Percentiles rank a stretch among this genome's conserved stretches.
phyloP scores from a whole-genome alignment of 2,113 vertebrate genomes.

The Lasiurus borealis region DNA sequence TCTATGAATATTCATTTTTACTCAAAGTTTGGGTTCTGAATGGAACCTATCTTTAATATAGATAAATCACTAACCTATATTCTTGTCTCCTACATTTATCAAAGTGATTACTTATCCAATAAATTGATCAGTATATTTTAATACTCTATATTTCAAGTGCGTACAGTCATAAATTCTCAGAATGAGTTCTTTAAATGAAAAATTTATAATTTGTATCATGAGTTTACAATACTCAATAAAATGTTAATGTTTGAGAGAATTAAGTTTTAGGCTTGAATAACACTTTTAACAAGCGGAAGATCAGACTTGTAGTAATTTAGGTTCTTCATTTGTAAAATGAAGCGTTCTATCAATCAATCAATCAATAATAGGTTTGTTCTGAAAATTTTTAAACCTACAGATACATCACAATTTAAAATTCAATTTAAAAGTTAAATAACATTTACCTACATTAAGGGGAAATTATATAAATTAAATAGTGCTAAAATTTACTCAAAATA shows the following conservation, averaged over 20 bases:
- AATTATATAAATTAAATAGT: not conserved
- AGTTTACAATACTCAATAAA: not conserved
- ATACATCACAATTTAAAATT: not conserved
- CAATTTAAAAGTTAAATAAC: not conserved
- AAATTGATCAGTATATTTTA: not conserved
- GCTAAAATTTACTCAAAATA: not conserved
- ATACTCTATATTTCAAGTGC: not conserved
- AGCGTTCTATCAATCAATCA: not conserved
- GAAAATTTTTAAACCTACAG: not conserved
- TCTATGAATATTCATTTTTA: not conserved
- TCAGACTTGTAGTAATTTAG: not conserved
- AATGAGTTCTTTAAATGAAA: not conserved
- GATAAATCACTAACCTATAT: not conserved
- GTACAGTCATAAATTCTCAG: not conserved
- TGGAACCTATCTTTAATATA: not conserved
- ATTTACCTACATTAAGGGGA: not conserved
- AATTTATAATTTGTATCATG: not conserved
- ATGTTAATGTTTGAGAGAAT: not conserved
- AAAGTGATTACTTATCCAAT: not conserved
- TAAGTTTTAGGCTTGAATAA: not conserved
- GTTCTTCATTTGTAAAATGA: not conserved
- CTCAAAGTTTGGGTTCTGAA: not conserved
- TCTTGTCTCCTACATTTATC: not conserved
- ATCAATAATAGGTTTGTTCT: not conserved
- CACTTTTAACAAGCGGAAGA: not conserved